Conservation (phyloP, 1,140 invertebrate species). For the Trichomalopsis sarcophagae region DNA sequence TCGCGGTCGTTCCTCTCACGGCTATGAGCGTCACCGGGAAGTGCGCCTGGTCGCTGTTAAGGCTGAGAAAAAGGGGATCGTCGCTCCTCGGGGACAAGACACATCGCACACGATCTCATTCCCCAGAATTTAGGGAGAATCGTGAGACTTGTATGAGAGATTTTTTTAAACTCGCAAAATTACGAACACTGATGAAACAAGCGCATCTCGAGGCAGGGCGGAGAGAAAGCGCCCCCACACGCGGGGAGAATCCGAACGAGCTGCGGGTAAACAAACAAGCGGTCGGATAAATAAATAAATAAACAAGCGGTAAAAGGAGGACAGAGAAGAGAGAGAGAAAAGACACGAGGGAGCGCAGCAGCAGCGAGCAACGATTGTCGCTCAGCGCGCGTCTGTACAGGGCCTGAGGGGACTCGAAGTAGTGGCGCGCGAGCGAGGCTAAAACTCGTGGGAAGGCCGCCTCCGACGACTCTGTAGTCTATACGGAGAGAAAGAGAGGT, state of each 20-base stretch:
- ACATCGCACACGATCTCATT: not conserved
- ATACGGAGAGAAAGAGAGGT: not conserved
- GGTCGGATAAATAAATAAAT: not conserved
- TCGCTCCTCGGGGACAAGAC: not conserved
- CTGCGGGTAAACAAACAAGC: not conserved
- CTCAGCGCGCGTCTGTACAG: not conserved
- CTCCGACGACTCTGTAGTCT: not conserved
- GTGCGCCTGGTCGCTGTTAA: not conserved
- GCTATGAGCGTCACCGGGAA: not conserved
- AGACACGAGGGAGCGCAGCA: not conserved
- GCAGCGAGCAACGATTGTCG: slow-evolving; percentile 10
- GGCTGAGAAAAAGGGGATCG: not conserved
- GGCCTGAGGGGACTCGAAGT: slow-evolving; percentile 9
- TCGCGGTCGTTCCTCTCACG: not conserved
- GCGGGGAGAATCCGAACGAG: no score
- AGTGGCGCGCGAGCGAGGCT: not conserved
- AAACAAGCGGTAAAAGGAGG: slow-evolving; percentile 16
- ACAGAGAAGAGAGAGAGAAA: slow-evolving; percentile 15
- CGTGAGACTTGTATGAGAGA: no score
- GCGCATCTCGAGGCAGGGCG: no score
- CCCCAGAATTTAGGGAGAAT: not conserved
- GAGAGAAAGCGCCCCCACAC: no score
- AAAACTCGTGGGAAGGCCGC: slow-evolving; percentile 14
- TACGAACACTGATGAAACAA: no score
- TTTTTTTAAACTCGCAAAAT: no score